Percentiles rank a stretch among this genome's conserved stretches.
Conservation (phyloP, 2,888 invertebrate genomes). For the Drosophila lacicola region DNA sequence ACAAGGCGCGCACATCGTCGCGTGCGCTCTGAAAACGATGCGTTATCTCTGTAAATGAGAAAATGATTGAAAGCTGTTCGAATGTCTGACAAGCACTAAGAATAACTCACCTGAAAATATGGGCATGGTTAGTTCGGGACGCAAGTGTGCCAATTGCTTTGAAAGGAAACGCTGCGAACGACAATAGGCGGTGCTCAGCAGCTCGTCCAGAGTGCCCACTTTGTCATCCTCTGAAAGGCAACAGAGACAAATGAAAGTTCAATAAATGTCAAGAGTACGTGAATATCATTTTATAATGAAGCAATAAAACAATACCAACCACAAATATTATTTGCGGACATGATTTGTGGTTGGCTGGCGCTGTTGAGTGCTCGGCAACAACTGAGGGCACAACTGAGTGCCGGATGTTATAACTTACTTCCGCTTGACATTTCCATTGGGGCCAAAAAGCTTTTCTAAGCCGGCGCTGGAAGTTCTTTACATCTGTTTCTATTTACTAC, state of each 20-base stretch:
- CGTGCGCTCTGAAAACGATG: conserved; percentile 98
- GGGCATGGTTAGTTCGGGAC: conserved; percentile 99
- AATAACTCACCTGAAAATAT: conserved; percentile 97
- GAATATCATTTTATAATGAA: not conserved
- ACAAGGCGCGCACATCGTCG: conserved; percentile 94
- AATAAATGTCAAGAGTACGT: conserved; percentile 1
- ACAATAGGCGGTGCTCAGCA: conserved; percentile 94
- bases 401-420: not conserved
- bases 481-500: conserved; percentile 47
- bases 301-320: conserved; percentile 9
- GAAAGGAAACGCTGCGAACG: conserved; percentile 97
- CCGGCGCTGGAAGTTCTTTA: conserved; percentile 42
- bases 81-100: not conserved
- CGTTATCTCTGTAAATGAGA: conserved; percentile 92
- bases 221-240: conserved; percentile 83
- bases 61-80: not conserved
- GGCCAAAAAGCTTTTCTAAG: conserved; percentile 45
- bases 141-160: conserved; percentile 95
- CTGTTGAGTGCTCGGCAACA: conserved; percentile 11
- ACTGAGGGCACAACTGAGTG: conserved; percentile 21
- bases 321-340: conserved; percentile 13
- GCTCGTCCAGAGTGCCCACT: conserved; percentile 92
- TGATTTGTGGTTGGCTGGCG: conserved; percentile 15
- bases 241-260: conserved; percentile 1
- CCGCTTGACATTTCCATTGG: conserved; percentile 48